Base-by-base conservation (phyloP, 2,113 vertebrate species). In the Microtus ochrogaster region DNA sequence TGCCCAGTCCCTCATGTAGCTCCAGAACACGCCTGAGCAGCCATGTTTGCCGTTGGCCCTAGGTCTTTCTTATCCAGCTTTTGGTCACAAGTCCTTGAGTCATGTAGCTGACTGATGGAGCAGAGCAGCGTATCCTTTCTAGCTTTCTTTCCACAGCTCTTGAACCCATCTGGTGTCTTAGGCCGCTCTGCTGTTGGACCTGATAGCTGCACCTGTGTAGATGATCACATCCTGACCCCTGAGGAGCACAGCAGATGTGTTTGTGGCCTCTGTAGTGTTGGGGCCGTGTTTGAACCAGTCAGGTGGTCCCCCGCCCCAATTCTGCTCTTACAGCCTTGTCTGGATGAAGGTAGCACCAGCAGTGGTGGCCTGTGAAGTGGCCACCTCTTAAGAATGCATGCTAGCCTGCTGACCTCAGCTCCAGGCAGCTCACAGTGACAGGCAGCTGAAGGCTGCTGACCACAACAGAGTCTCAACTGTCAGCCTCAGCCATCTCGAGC, bases 291-390 rank as follows among this genome's bases (percentile, higher is more conserved):
- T 58, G 19, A 49, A 49, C 16, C 16, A 30, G n/a, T 76, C 16
- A 65, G 61, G 65, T 55, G 17, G 1, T 84, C 77, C 65, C 30
- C 5, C 17, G 33, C 5, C 22, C n/a, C 19, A 88, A 1, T 47
- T 26, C 58, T 90, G 47, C 72, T 44, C 82, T 68, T 12, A 0
- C 3, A 63, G 41, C 58, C 33, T 90, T 90, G 49, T 91, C 30
- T 82, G 70, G 81, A 86, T 52, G 22, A 33, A 72, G 76, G 55
- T 47, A 30, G 74, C 24, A n/a, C 61, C 7, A 11, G 52, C 9
- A 3, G 10, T 3, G 1, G 61, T 13, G 9, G 49, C 47, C 19
- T 9, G 3, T n/a, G 17, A 28, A 9, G 1, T 58, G n/a, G n/a
- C 49, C 1, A 4, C 47, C 36, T 41, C 11, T 44, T 76, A 61